These are phyloP conservation scores for Dendroctonus valens DNA, from an alignment of 1,140 invertebrate genomes.

Conservation along the genomic window DNA sequence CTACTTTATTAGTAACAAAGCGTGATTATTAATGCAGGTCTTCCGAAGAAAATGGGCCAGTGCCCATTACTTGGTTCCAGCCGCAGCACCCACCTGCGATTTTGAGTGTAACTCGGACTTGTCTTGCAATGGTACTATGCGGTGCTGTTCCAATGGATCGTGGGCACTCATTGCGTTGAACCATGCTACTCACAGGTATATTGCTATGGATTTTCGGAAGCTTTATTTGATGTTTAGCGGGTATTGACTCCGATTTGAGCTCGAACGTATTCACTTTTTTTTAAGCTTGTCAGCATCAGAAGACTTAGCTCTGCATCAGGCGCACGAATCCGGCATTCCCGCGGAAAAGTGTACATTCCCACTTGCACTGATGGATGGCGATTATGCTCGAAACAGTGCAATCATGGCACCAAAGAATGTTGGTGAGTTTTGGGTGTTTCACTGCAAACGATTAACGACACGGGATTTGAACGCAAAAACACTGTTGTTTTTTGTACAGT, in stretches of 20 bases:
- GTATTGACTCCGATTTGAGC: not conserved
- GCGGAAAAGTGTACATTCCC: slow-evolving; percentile 74
- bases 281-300: slow-evolving; percentile 70
- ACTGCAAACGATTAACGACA: too few species aligned
- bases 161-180: slow-evolving; percentile 73
- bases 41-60: slow-evolving; percentile 72
- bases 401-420: slow-evolving; percentile 70
- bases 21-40: slow-evolving; percentile 46
- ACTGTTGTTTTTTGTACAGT: too few species aligned
- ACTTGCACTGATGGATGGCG: slow-evolving; percentile 73
- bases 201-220: not conserved
- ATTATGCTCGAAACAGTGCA: slow-evolving; percentile 79
- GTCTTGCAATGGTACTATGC: slow-evolving; percentile 65
- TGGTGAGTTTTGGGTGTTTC: slow-evolving; percentile 59
- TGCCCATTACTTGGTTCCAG: slow-evolving; percentile 79
- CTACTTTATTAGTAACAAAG: not conserved
- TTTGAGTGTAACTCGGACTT: slow-evolving; percentile 74
- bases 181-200: slow-evolving; percentile 64
- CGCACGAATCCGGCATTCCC: slow-evolving; percentile 72
- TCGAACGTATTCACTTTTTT: slow-evolving; percentile 6
- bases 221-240: not conserved
- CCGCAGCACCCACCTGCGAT: slow-evolving; percentile 68
- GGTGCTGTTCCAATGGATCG: slow-evolving; percentile 86
- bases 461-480: too few species aligned
- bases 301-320: slow-evolving; percentile 68